phyloP scores from a whole-genome alignment of 92 coral and sea anemone species.

The Umimayanthus kanabou region DNA sequence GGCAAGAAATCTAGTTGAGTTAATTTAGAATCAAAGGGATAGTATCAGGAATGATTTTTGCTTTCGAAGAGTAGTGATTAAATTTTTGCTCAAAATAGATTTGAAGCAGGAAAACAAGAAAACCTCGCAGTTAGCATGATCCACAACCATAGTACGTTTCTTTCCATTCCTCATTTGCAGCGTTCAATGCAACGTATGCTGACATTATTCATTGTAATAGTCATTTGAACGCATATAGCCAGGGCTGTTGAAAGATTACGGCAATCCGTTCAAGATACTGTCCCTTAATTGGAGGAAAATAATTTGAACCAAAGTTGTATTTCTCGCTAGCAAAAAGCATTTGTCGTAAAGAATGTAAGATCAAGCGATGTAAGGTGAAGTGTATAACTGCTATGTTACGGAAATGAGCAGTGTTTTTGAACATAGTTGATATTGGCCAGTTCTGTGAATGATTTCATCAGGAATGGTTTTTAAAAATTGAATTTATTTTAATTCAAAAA shows the following conservation, averaged over 20 bases:
- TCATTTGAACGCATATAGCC: neutral
- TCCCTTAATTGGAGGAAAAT: neutral
- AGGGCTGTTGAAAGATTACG: neutral
- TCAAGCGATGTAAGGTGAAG: too few relatives aligned
- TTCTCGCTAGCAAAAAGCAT: too few relatives aligned
- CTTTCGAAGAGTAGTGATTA: neutral
- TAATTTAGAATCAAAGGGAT: neutral
- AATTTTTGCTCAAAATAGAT: too few relatives aligned
- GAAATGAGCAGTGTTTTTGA: neutral
- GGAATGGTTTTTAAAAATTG: neutral
- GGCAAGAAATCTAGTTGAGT: constrained; percentile 48
- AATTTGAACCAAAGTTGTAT: too few relatives aligned
- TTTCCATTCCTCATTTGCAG: neutral
- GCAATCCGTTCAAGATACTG: neutral
- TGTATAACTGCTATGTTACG: neutral
- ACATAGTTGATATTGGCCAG: neutral
- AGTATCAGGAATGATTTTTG: neutral
- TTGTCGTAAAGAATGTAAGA: too few relatives aligned
- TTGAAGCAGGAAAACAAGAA: neutral
- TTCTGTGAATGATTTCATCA: neutral
- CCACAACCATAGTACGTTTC: too few relatives aligned
- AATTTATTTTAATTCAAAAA: neutral
- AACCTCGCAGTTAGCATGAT: neutral
- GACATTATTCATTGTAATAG: too few relatives aligned
- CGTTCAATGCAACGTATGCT: neutral